These are phyloP conservation scores for Sebastes schlegelii DNA, from an alignment of 2,113 vertebrate genomes.

Conservation along the genomic window DNA sequence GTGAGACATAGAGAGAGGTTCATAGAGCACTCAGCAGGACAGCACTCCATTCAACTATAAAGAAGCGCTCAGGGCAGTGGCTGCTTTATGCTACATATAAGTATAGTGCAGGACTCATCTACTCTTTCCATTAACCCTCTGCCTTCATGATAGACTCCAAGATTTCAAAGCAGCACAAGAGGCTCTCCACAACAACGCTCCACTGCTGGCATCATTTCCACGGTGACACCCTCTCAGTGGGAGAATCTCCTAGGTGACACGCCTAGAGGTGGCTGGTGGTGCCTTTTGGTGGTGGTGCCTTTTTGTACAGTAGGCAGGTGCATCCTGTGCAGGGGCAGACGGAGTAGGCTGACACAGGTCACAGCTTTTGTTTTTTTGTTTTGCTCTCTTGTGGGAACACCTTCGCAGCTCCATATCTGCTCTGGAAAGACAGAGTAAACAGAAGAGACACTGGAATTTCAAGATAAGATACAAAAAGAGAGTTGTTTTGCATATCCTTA, in stretches of 20 bases:
- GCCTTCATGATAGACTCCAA: conserved; percentile 27
- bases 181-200: conserved; percentile 47
- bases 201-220: conserved; percentile 68
- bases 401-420: not conserved
- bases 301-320: conserved; percentile 71
- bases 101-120: conserved; percentile 13
- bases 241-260: conserved; percentile 79
- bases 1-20: conserved; percentile 39
- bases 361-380: not conserved
- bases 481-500: conserved; percentile 24
- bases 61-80: conserved; percentile 45
- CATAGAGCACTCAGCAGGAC: conserved; percentile 66
- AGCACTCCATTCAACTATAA: conserved; percentile 42
- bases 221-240: conserved; percentile 74
- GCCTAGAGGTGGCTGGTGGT: conserved; percentile 63
- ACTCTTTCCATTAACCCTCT: conserved; percentile 13
- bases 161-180: conserved; percentile 20
- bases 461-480: conserved; percentile 36
- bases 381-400: conserved; percentile 46
- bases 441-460: conserved; percentile 21
- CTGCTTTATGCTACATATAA: conserved; percentile 35
- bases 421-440: conserved; percentile 22
- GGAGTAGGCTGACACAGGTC: conserved; percentile 26
- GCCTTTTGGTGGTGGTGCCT: conserved; percentile 59
- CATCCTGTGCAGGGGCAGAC: conserved; percentile 61